Evolutionary conservation across 2,888 invertebrate species (phyloP), one percentile per base, ranked within the genome.

Genomic region (Andrena marginata): DNA sequence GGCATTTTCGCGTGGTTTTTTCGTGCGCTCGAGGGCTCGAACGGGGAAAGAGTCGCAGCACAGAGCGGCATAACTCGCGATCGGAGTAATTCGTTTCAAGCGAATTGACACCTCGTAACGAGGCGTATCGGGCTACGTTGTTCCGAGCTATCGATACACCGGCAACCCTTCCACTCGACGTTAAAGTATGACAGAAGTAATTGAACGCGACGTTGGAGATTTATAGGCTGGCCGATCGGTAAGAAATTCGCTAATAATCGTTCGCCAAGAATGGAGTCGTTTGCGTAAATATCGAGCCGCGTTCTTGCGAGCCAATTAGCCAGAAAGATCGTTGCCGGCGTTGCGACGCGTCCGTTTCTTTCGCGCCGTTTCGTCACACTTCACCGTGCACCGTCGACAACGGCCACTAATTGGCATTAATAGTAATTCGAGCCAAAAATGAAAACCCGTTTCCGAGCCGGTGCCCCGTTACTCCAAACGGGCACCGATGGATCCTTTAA

Each of bases 191-290:
- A 77, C 78, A 54, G 62, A 33, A 20, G 60, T 77, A 71, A 80
- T 71, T 48, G 80, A 71, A 77, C 65, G 54, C 71, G 80, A 79
- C 72, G 80, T 56, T 8, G n/a, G 54, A 49, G 68, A 80, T 72
- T 78, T 79, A 69, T 62, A 64, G 54, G 62, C 56, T 31, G 42
- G 26, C 3, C 63, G 33, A 26, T 48, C 71, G 31, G 35, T 35
- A 62, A 60, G 59, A 68, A 76, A 65, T 77, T 49, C 67, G 73
- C 63, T 72, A 70, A 84, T 84, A 79, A 82, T 82, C 72, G 59
- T 33, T 77, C 56, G 64, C 80, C 83, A 54, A 70, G 83, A 80
- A 85, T 83, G 84, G 84, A 69, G 70, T 69, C 73, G 84, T 82
- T 83, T 83, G 77, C 77, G 83, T 80, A 85, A 85, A 85, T 77